Evolutionary conservation across 2,888 invertebrate genomes (phyloP).

Genomic region (Altica lythri): DNA sequence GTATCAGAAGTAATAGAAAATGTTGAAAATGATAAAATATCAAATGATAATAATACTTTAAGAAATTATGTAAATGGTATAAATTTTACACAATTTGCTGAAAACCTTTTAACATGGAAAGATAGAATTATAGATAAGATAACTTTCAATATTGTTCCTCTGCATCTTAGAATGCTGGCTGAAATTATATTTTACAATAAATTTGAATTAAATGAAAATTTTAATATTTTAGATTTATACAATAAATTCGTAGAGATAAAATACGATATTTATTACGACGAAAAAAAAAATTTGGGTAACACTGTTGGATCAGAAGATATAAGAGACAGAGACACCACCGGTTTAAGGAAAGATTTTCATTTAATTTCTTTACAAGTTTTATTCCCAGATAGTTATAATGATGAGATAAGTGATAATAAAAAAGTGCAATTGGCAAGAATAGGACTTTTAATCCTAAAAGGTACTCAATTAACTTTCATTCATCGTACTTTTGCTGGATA

Average conservation of each 20-base stretch:
- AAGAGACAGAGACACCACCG: background rate
- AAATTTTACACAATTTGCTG: conserved; percentile 5
- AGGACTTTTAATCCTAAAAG: conserved; percentile 12
- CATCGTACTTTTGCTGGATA: conserved; percentile 27
- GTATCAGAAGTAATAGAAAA: background rate
- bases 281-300: conserved; percentile 15
- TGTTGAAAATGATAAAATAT: background rate
- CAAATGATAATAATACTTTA: background rate
- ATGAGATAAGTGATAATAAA: background rate
- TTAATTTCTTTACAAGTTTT: background rate
- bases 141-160: conserved; percentile 21
- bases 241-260: conserved; percentile 17
- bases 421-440: conserved; percentile 10
- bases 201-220: conserved; percentile 7
- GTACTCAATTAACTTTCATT: conserved; percentile 15
- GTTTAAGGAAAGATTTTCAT: background rate
- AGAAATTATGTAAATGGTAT: background rate
- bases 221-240: conserved; percentile 12
- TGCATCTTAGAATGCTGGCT: conserved; percentile 24
- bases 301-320: conserved; percentile 3
- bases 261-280: conserved; percentile 18
- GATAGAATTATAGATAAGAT: conserved; percentile 2
- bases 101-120: conserved; percentile 4
- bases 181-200: conserved; percentile 22
- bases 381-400: background rate